Evolutionary conservation across 1,140 invertebrate genomes (phyloP).

Genomic region (Frieseomelitta varia): DNA sequence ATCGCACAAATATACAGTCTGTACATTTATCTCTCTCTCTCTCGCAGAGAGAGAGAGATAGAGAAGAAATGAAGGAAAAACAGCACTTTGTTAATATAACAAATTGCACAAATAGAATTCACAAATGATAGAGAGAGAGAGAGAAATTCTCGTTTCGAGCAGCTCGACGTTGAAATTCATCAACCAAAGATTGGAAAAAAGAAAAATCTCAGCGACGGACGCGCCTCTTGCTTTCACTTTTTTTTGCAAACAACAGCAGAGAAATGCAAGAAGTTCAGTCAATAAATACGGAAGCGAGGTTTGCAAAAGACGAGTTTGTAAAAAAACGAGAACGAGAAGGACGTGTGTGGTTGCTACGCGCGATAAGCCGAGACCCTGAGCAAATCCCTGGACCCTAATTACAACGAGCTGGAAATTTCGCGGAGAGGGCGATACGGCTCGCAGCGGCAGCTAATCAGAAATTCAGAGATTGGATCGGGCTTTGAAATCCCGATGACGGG

Average conservation of each 20-base stretch:
- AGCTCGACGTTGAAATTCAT: neutral
- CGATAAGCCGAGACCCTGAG: slow-evolving; percentile 13
- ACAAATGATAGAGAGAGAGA: neutral
- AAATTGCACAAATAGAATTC: too few relatives aligned
- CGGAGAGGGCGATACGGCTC: neutral
- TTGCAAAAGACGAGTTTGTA: slow-evolving; percentile 16
- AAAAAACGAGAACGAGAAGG: neutral
- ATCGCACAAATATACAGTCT: too few relatives aligned
- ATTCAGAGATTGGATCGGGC: neutral
- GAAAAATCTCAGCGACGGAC: neutral
- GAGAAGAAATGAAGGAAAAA: neutral
- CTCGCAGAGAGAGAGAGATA: too few relatives aligned
- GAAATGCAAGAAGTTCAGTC: slow-evolving; percentile 3
- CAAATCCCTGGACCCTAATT: slow-evolving; percentile 13
- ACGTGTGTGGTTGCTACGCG: slow-evolving; percentile 31
- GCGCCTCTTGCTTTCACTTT: too few relatives aligned
- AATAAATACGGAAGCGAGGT: slow-evolving; percentile 9
- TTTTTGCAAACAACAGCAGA: neutral
- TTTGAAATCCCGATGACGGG: neutral
- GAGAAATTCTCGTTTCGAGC: neutral
- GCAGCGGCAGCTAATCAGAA: neutral
- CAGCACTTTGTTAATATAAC: too few relatives aligned
- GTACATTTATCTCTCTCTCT: too few relatives aligned
- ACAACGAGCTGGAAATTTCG: neutral
- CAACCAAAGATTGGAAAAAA: too few relatives aligned